These are phyloP conservation scores for Mus minutoides DNA, from an alignment of 2,797 vertebrate species.

Conservation along the genomic window DNA sequence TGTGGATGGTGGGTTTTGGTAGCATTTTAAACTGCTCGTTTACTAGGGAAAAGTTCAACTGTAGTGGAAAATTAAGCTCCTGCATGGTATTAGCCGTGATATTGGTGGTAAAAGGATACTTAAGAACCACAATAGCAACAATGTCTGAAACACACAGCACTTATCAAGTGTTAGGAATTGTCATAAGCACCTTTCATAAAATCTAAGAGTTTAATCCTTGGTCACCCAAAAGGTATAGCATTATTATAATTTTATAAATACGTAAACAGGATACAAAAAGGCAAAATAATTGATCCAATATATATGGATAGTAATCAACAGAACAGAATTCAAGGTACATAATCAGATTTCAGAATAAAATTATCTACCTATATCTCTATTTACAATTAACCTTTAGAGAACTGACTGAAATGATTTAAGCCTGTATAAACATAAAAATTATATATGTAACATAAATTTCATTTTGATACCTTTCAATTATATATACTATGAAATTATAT, in stretches of 20 bases:
- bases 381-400: background rate
- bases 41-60: background rate
- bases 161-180: background rate
- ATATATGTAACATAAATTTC: background rate
- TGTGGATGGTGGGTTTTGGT: background rate
- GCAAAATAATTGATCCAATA: background rate
- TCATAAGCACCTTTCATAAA: background rate
- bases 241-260: background rate
- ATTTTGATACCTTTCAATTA: background rate
- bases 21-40: background rate
- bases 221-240: background rate
- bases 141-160: accelerated
- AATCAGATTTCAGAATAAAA: conserved; percentile 21
- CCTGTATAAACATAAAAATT: background rate
- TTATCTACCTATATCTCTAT: background rate
- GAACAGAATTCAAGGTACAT: background rate
- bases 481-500: background rate
- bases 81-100: background rate
- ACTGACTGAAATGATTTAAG: background rate
- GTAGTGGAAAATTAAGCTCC: background rate
- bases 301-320: background rate
- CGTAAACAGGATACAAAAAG: conserved; percentile 2
- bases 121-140: background rate
- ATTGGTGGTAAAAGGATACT: background rate
- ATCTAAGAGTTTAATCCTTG: background rate